Percentiles rank a stretch among this genome's conserved stretches.
Conservation (phyloP, 2,888 invertebrate species). For the Thyatira batis region DNA sequence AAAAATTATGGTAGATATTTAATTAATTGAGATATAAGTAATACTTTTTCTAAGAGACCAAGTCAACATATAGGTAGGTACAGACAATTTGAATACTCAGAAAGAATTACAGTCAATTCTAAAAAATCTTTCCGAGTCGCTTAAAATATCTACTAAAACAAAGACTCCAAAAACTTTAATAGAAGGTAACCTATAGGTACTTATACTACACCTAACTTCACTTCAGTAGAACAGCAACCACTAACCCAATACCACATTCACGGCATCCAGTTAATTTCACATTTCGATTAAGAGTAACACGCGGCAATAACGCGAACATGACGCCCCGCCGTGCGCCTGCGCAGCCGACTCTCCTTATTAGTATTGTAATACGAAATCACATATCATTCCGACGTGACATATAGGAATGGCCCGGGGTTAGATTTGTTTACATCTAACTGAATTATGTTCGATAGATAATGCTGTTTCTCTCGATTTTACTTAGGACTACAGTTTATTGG, state of each 20-base stretch:
- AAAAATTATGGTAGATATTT: too few relatives aligned
- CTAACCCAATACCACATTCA: constrained; percentile 19
- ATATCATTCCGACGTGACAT: constrained; percentile 47
- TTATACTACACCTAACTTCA: too few relatives aligned
- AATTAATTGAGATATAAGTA: too few relatives aligned
- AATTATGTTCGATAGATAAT: not conserved
- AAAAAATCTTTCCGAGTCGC: too few relatives aligned
- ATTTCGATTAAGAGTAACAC: constrained; percentile 62
- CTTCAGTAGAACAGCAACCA: not conserved
- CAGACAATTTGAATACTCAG: too few relatives aligned
- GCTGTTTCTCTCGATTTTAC: not conserved
- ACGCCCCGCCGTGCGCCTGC: constrained; percentile 50
- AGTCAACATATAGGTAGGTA: too few relatives aligned
- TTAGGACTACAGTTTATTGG: not conserved
- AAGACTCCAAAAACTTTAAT: too few relatives aligned
- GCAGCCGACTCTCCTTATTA: constrained; percentile 34
- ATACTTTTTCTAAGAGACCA: too few relatives aligned
- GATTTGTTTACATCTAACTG: not conserved
- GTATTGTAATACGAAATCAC: constrained; percentile 45
- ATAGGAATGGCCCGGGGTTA: constrained; percentile 13
- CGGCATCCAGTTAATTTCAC: constrained; percentile 36
- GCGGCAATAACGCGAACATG: constrained; percentile 47
- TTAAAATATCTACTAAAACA: too few relatives aligned
- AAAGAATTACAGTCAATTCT: too few relatives aligned
- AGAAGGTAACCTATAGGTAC: too few relatives aligned